phyloP scores from a whole-genome alignment of 2,888 invertebrate genomes.

The Steinernema scapterisci region DNA sequence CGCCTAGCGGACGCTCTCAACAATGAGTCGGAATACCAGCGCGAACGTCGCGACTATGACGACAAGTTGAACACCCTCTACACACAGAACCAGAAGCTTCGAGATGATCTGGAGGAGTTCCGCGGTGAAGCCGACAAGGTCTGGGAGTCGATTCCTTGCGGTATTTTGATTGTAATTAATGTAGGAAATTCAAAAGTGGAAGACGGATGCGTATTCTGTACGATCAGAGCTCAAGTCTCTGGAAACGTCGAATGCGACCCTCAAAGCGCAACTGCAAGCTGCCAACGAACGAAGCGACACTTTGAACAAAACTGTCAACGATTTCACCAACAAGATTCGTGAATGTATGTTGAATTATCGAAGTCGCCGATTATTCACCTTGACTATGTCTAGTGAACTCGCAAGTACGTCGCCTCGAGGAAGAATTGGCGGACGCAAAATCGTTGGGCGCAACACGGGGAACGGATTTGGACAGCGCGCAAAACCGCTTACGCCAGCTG shows the following conservation, averaged over 20 bases:
- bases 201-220: constrained; percentile 61
- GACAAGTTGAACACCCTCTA: constrained; percentile 56
- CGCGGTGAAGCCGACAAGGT: constrained; percentile 60
- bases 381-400: constrained; percentile 53
- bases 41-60: constrained; percentile 65
- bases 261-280: constrained; percentile 63
- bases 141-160: neutral
- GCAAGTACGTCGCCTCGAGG: constrained; percentile 64
- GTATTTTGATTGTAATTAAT: neutral
- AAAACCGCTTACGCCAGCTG: constrained; percentile 56
- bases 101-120: constrained; percentile 62
- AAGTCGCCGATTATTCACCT: no score
- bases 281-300: constrained; percentile 59
- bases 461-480: constrained; percentile 59
- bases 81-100: constrained; percentile 60
- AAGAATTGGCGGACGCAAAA: constrained; percentile 60
- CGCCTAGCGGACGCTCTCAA: constrained; percentile 62
- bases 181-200: constrained; percentile 66
- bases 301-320: constrained; percentile 63
- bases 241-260: constrained; percentile 58
- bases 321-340: constrained; percentile 61
- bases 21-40: constrained; percentile 62
- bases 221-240: constrained; percentile 63
- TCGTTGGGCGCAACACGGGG: constrained; percentile 54
- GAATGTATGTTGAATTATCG: constrained; percentile 60